Base-by-base conservation (phyloP, 2,797 vertebrate genomes). In the Eutrigla gurnardus region DNA sequence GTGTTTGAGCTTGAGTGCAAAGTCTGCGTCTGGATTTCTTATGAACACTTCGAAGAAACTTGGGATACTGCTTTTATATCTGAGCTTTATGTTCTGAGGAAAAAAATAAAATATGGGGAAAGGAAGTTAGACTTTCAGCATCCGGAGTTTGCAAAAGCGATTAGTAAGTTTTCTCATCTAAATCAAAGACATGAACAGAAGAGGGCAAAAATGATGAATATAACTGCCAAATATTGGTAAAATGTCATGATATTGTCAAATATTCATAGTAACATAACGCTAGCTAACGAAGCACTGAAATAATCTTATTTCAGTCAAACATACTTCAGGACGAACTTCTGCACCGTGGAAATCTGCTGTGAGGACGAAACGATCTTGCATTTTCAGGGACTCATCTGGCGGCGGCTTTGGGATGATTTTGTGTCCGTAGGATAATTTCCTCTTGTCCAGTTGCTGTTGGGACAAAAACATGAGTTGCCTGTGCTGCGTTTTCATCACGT, bases 21-120 rank as follows among this genome's bases (percentile, higher is more conserved):
- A 25, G 11, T 59, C 5, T 59, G 5, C 7, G 18, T 4, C n/a
- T 18, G 73, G 73, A 46, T 47, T 25, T 35, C 4, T 0, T 35
- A 15, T 1, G 25, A 35, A 57, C 50, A 68, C 35, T 49, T 55
- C 49, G 11, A 15, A 62, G 50, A 68, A 75, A 39, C 63, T 58
- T 43, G 59, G 65, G 37, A 18, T 33, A n/a, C n/a, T n/a, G 17
- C 18, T 45, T 15, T 40, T 7, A 61, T 55, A 10, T 42, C 5
- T 11, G 7, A 76, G 59, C 32, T 36, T 49, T 36, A 69, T 42
- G 0, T 12, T 49, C 65, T 69, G 50, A 3, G 4, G 3, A 18
- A 32, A 25, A 50, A 18, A 53, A 17, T 46, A 12, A 50, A 47
- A 10, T 9, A 18, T 5, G 5, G 12, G 4, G 25, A 36, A 68